Base-by-base conservation (phyloP, 1,140 invertebrate genomes). In the Formica selysi region DNA sequence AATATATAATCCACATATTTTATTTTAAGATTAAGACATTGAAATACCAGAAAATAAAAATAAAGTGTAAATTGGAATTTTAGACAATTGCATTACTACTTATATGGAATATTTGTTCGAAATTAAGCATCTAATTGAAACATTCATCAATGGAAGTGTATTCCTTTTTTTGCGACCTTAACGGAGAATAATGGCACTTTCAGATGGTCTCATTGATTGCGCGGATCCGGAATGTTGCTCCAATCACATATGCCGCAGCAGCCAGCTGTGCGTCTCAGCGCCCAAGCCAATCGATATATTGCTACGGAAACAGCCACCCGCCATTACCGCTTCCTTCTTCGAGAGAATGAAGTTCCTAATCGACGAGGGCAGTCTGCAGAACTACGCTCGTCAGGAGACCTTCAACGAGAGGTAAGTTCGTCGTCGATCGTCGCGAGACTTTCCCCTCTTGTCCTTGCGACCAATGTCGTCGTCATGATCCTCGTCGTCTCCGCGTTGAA, bases 301-400 rank as follows among this genome's bases (percentile, higher is more conserved):
- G 1, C 95, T 99, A 7, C 95, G 98, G 64, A 99, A 99, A 95
- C 98, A 99, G 92, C 98, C 98, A 1, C 98, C 98, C 1, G 98
- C 98, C 22, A 98, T 99, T 86, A 99, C 98, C 0, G 98, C 99
- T 0, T 99, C 98, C 0, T 99, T 99, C 96, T 99, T 99, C 94
- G 98, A 99, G 94, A 97, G 98, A 92, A 99, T 99, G 98, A 98
- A 98, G 93, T 99, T 99, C 95, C 96, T 99, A 59, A 99, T 99
- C 88, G 98, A 99, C 95, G 98, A 99, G 94, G 98, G 98, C 93
- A 99, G 98, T 95, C 96, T 99, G 22, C 99, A 99, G 95, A 99
- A 98, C 94, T 99, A 99, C 94, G 98, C 99, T 22, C 97, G 98
- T 87, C 97, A 98, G 91, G 98, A 98, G 92, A 98, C 98, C 7